Evolutionary conservation across 2,797 vertebrate genomes (phyloP), one percentile per base, ranked within the genome.

Genomic region (Numenius phaeopus): DNA sequence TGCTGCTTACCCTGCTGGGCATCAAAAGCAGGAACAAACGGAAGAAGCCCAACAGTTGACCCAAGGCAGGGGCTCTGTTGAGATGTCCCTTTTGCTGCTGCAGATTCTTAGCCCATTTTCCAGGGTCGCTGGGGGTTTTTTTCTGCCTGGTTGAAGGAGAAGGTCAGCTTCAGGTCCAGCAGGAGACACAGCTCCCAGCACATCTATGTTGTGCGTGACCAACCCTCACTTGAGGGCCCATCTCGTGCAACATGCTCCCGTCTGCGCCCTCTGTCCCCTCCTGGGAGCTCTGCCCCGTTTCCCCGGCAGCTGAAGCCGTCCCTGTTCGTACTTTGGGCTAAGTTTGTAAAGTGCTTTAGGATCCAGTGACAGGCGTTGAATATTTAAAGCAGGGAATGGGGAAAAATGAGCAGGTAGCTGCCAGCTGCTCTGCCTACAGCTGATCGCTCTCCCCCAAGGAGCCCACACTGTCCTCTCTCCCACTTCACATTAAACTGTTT

Each of bases 161-260:
- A 67, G 47, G 21, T 5, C 26, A 6, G 32, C 52, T 17, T 29
- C 69, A 24, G 44, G 66, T 16, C 29, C 54, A 46, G 50, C 65
- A 80, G 27, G 3, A 39, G 42, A 2, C 52, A 26, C 16, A 44
- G 24, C 50, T 84, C 47, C 15, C 13, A 32, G 9, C 27, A 29
- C 17, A 4, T 16, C 40, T 13, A 0, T 0, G 7, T 12, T 29
- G 34, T 34, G 37, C 14, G 46, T 49, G 50, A 72, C 44, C 81
- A 80, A 5, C n/a, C 17, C 34, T 16, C 23, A 62, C n/a, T 32
- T 8, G 7, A 13, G 37, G 15, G 46, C 29, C 70, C 46, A 14
- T 13, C n/a, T 39, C 0, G 0, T 15, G 23, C 30, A 27, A 14
- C 16, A 12, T 1, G 0, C 47, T 57, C 13, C 75, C 21, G 3